Base-by-base conservation (phyloP, 2,797 vertebrate species). In the Micromesistius poutassou region DNA sequence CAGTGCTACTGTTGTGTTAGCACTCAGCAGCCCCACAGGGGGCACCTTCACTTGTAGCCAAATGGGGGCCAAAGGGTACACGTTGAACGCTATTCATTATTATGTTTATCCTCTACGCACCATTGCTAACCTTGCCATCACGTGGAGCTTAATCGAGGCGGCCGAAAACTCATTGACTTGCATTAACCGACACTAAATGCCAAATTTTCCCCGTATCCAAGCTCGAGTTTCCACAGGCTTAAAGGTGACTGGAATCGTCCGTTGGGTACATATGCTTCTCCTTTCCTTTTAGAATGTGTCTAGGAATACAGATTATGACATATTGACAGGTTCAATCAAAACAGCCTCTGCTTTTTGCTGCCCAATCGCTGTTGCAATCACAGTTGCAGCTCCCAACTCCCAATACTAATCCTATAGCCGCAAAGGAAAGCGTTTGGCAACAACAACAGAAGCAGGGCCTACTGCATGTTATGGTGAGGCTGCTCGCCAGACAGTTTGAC, bases 401-500 rank as follows among this genome's bases (percentile, higher is more conserved):
- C 62, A 72, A 77, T 68, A 38, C 28, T 1, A 71, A 73, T 72
- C 2, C 9, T 35, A n/a, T 5, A 71, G 79, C 25, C 76, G 76
- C 30, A 38, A 36, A 77, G 71, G 38, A 74, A 30, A 72, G 38
- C 19, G 19, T 22, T 55, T 73, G 30, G 33, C 66, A 14, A 46
- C 46, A 46, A 72, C 46, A 19, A 46, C 40, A 7, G 76, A 42
- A 25, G 30, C 33, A 1, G 16, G 74, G 78, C 82, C 79, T 74
- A 75, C 76, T 76, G 55, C 72, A 79, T 46, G 50, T 72, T 42
- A 16, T 42, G 71, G 72, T 71, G 71, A 74, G 22, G 55, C 5
- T 83, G 81, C 79, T 82, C 82, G 42, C 78, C 75, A 66, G 38
- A 74, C 76, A 84, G 46, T 38, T 46, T n/a, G 31, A n/a, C 46